Base-by-base conservation (phyloP, 2,888 invertebrate genomes). In the Automeris io region DNA sequence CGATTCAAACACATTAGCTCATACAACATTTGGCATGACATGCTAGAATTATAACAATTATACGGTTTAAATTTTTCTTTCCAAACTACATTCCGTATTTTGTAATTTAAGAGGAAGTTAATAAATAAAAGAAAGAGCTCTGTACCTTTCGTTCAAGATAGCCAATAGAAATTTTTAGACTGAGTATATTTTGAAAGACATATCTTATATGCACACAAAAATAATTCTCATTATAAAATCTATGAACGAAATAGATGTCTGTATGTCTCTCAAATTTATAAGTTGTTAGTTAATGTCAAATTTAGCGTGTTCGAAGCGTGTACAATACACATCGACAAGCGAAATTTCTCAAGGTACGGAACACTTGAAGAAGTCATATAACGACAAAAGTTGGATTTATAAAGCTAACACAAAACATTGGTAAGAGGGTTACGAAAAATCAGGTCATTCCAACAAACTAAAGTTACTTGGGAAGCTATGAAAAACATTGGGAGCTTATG, bases 1-100 rank as follows among this genome's bases (percentile, higher is more conserved):
- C 57, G 57, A 54, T 41, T 46, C 49, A 61, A 55, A 52, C 55
- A 54, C 47, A 61, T 64, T 59, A 67, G 64, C 63, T 47, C 49
- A 54, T 51, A 50, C 42, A 40, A 37, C 26, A 41, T 54, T 69
- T 74, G 80, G 80, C 81, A 79, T 78, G 78, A 76, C 82, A 82
- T 79, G 82, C 82, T 52, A 49, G 24, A 25, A 29, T 13, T 26
- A 13, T 50, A 8, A 31, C 11, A 23, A 8, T 31, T 11, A 16
- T 25, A 11, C n/a, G 8, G 11, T 16, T 23, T 9, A 2, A 5
- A 22, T 9, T 23, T 22, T 18, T 18, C 23, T 13, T 37, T 31
- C 16, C 29, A 37, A 18, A n/a, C 3, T 11, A 29, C 29, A 45
- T 41, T 47, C 42, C 36, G 31, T 33, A 31, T 33, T 40, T 40